A percentile compares a stretch with the other conserved stretches of the same genome.
These are phyloP conservation scores for Heliconius himera DNA, from an alignment of 1,140 invertebrate genomes.

Conservation along the genomic window DNA sequence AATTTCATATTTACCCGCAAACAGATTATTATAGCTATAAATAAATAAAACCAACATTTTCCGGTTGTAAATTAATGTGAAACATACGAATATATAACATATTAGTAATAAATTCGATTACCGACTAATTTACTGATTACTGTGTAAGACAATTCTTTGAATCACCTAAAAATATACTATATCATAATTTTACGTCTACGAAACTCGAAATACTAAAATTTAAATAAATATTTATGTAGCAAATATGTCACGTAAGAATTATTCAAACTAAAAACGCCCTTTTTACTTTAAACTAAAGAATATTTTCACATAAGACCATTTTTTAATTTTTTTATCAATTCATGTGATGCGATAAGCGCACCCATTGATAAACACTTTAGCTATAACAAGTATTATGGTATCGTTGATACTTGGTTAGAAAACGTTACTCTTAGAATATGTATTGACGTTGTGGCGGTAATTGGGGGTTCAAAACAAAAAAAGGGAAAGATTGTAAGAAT, in stretches of 20 bases:
- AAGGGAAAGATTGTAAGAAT: too few species aligned
- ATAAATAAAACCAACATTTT: neutral
- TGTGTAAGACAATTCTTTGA: neutral
- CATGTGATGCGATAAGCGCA: conserved; percentile 11
- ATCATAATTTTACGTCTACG: neutral
- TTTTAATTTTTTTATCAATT: neutral
- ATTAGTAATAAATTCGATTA: neutral
- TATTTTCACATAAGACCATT: neutral
- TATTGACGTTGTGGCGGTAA: too few species aligned
- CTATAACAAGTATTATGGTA: neutral
- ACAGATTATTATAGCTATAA: neutral
- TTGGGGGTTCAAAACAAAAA: too few species aligned
- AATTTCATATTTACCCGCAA: conserved; percentile 32
- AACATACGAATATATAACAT: neutral
- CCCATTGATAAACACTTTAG: conserved; percentile 17
- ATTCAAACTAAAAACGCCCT: neutral
- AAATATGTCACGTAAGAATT: neutral
- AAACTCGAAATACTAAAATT: neutral
- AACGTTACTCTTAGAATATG: neutral
- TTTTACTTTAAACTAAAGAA: neutral
- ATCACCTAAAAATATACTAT: neutral
- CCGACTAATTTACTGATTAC: neutral
- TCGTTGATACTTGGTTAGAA: neutral
- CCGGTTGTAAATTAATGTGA: neutral
- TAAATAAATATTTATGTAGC: neutral